Evolutionary conservation across 2,113 vertebrate species (phyloP).

Genomic region (Piaya cayana): DNA sequence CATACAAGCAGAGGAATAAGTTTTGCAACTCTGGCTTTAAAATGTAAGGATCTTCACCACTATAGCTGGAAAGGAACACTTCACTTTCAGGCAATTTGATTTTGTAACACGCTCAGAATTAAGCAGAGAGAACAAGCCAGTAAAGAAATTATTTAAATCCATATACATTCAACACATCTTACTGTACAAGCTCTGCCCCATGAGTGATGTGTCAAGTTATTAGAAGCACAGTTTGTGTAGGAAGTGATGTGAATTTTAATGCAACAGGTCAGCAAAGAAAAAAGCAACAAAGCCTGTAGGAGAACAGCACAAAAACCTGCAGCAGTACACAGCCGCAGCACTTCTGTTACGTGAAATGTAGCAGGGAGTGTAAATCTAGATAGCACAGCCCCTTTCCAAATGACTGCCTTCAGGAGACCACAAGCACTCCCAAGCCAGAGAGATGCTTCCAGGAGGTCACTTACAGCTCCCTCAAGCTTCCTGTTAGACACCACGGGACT

Average conservation of each 20-base stretch:
- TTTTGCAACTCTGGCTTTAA: not conserved
- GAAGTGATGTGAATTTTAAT: not conserved
- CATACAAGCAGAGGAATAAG: not conserved
- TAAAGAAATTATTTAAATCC: not conserved
- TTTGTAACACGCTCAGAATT: not conserved
- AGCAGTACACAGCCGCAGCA: not conserved
- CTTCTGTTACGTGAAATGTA: not conserved
- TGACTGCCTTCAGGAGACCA: not conserved
- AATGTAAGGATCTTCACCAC: not conserved
- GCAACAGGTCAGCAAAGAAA: not conserved
- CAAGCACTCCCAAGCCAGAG: not conserved
- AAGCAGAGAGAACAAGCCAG: not conserved
- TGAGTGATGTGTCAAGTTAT: not conserved
- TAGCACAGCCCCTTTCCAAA: not conserved
- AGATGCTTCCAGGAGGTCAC: not conserved
- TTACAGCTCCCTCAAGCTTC: not conserved
- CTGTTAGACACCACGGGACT: not conserved
- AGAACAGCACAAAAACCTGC: not conserved
- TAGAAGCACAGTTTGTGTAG: not conserved
- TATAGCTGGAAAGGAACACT: not conserved
- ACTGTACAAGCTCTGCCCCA: not conserved
- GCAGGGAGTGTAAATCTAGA: not conserved
- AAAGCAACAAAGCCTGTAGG: not conserved
- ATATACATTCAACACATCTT: not conserved
- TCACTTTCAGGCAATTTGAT: not conserved